These are phyloP conservation scores for Noctua janthe DNA, from an alignment of 2,888 invertebrate species.

Conservation along the genomic window DNA sequence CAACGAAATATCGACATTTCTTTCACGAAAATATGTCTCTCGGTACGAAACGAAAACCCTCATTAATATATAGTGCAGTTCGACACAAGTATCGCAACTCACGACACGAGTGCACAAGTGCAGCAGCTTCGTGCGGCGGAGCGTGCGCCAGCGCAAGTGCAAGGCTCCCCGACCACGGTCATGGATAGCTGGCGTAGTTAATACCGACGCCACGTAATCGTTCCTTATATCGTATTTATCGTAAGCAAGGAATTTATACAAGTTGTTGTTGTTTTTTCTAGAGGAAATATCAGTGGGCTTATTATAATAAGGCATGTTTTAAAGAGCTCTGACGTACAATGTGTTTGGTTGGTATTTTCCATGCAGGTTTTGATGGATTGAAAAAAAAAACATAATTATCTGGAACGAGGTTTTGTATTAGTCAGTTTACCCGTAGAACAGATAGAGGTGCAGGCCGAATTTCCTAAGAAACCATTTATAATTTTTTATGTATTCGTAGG, in stretches of 20 bases:
- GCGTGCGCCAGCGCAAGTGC: constrained; percentile 59
- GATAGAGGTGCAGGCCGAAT: not conserved
- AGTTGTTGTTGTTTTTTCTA: constrained; percentile 26
- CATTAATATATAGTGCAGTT: not conserved
- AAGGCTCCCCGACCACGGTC: constrained; percentile 63
- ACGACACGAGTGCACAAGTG: constrained; percentile 27
- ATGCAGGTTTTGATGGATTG: not conserved
- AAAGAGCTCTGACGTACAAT: constrained; percentile 18
- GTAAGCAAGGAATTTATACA: constrained; percentile 53
- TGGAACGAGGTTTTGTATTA: not conserved
- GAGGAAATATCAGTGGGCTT: constrained; percentile 34
- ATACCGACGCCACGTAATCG: constrained; percentile 55
- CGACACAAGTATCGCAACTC: constrained; percentile 16
- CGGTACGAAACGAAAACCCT: not conserved
- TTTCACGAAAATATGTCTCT: not conserved
- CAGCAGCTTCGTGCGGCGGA: constrained; percentile 40
- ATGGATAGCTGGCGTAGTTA: constrained; percentile 56
- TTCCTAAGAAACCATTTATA: not conserved
- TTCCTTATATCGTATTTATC: constrained; percentile 57
- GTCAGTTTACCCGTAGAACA: not conserved
- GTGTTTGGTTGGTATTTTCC: not conserved
- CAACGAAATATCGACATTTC: not conserved
- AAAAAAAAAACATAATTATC: not conserved
- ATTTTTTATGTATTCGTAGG: not conserved
- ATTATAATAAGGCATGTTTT: constrained; percentile 18